phyloP scores from a whole-genome alignment of 2,888 invertebrate species.

The Leucozona laternaria region DNA sequence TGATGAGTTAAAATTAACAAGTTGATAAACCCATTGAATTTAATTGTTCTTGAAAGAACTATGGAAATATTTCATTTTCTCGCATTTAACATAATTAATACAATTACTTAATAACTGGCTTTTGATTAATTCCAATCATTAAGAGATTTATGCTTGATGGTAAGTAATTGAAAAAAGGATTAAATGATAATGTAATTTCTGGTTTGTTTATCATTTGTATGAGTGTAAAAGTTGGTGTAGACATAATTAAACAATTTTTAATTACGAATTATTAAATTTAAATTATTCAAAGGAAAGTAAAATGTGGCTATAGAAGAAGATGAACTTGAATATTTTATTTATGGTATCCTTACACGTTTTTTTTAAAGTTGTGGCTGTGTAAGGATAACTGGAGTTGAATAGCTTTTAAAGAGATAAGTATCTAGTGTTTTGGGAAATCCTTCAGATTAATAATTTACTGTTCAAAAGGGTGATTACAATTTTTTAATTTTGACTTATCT shows the following conservation, averaged over 20 bases:
- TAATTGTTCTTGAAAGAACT: neutral
- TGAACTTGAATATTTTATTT: neutral
- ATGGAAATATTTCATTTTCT: neutral
- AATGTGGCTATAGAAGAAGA: neutral
- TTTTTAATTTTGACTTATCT: too few relatives aligned
- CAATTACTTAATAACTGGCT: neutral
- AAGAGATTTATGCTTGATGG: neutral
- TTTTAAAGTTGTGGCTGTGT: neutral
- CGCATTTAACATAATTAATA: neutral
- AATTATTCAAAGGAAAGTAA: neutral
- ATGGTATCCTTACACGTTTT: neutral
- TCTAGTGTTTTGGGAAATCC: too few relatives aligned
- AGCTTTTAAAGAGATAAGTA: too few relatives aligned
- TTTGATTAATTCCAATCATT: neutral
- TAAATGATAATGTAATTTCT: neutral
- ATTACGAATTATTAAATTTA: neutral
- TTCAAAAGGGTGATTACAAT: too few relatives aligned
- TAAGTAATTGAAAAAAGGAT: neutral
- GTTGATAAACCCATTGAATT: slow-evolving; percentile 67
- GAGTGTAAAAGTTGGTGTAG: neutral
- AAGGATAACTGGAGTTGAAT: neutral
- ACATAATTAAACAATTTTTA: neutral
- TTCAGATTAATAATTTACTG: too few relatives aligned
- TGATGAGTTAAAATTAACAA: slow-evolving; percentile 48
- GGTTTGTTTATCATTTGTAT: neutral